Conservation (phyloP, 2,888 invertebrate genomes). For the Parascotia fuliginaria region DNA sequence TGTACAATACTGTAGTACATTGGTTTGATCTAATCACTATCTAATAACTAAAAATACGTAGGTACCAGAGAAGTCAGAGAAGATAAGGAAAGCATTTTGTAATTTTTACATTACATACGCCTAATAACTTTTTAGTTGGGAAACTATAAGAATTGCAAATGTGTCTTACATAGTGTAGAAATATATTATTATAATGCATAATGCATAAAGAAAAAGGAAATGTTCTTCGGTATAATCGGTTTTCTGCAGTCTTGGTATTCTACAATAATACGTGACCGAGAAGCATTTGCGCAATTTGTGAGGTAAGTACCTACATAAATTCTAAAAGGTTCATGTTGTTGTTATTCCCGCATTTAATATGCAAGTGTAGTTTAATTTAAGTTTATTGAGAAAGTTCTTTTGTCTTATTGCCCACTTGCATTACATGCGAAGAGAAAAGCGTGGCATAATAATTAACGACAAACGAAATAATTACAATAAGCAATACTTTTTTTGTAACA, state of each 20-base stretch:
- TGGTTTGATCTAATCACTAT: too few relatives aligned
- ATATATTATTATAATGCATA: background rate
- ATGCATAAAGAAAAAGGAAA: background rate
- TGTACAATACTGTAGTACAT: too few relatives aligned
- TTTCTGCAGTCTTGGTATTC: background rate
- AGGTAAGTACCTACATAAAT: background rate
- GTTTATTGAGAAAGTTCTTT: constrained; percentile 53
- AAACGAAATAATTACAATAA: background rate
- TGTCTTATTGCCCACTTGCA: constrained; percentile 54
- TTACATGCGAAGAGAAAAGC: constrained; percentile 62
- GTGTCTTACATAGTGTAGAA: background rate
- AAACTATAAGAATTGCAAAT: background rate
- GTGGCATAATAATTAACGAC: constrained; percentile 10
- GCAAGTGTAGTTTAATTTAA: background rate
- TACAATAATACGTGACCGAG: constrained; percentile 1
- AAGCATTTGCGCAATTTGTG: background rate
- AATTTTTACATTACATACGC: too few relatives aligned
- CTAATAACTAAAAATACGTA: too few relatives aligned
- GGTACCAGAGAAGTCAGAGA: too few relatives aligned
- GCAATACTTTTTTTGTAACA: background rate
- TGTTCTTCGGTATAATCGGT: background rate
- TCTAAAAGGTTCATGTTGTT: background rate
- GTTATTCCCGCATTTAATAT: background rate
- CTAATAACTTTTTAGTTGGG: background rate
- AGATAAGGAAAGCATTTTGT: too few relatives aligned